Percentiles rank a stretch among this genome's conserved stretches.
Evolutionary conservation across 2,113 vertebrate species (phyloP).

Genomic region (Urocynchramus pylzowi): DNA sequence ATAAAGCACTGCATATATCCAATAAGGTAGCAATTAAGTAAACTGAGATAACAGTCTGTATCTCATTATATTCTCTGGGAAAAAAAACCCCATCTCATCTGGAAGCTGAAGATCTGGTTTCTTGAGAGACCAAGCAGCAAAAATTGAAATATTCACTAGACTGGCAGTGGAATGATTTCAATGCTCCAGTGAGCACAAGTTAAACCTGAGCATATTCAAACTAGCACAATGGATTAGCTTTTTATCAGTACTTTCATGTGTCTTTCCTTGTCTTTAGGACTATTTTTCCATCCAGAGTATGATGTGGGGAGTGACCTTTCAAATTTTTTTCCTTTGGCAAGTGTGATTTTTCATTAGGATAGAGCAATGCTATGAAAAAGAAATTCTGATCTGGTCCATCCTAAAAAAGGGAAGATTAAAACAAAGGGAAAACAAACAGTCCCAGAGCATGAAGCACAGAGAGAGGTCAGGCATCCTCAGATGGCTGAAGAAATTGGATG

Average conservation of each 20-base stretch:
- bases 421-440: not conserved
- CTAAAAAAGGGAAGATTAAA: not conserved
- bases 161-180: not conserved
- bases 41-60: not conserved
- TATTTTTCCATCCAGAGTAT: not conserved
- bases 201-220: not conserved
- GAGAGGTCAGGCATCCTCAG: not conserved
- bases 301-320: not conserved
- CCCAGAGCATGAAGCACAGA: not conserved
- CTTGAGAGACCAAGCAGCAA: not conserved
- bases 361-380: not conserved
- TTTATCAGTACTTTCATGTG: not conserved
- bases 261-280: not conserved
- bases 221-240: not conserved
- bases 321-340: not conserved
- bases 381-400: not conserved
- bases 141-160: not conserved
- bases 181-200: not conserved
- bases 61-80: not conserved
- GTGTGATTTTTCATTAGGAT: not conserved
- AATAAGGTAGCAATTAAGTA: not conserved
- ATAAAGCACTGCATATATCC: not conserved
- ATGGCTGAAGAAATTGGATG: not conserved
- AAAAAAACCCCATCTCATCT: accelerated
- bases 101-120: not conserved